Conservation (phyloP, 2,888 invertebrate species). For the Neoscelio sp. region DNA sequence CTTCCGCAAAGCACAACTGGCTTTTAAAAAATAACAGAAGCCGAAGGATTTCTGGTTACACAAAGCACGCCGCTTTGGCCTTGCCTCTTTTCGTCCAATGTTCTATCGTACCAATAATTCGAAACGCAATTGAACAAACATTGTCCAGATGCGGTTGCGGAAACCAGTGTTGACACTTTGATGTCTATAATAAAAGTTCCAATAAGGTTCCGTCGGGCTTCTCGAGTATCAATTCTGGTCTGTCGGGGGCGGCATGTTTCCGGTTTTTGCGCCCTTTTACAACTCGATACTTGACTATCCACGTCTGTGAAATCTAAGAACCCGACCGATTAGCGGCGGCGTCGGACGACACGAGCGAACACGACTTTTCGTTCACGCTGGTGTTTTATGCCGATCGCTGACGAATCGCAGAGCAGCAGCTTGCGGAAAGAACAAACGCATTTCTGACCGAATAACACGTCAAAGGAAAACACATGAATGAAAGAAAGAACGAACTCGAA, state of each 20-base stretch:
- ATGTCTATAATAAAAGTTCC: conserved; percentile 53
- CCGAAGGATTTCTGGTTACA: conserved; percentile 13
- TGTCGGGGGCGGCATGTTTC: conserved; percentile 28
- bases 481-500: no score
- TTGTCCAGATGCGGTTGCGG: conserved; percentile 62
- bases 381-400: conserved; percentile 38
- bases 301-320: conserved; percentile 40
- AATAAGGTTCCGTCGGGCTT: conserved; percentile 24
- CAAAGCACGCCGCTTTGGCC: conserved; percentile 21
- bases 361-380: conserved; percentile 32
- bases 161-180: conserved; percentile 60
- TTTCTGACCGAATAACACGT: not conserved
- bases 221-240: conserved; percentile 44
- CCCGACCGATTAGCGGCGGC: conserved; percentile 46
- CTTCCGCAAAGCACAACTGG: conserved; percentile 5
- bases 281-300: conserved; percentile 27
- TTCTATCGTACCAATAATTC: conserved; percentile 31
- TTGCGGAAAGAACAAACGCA: conserved; percentile 49
- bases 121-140: conserved; percentile 60
- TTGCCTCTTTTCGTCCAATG: not conserved
- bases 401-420: conserved; percentile 20
- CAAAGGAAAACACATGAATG: conserved; percentile 32
- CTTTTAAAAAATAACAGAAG: conserved; percentile 12
- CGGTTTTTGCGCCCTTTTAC: conserved; percentile 38
- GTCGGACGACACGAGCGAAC: conserved; percentile 45